Evolutionary conservation across 2,113 vertebrate species (phyloP), one percentile per base, ranked within the genome.

Genomic region (rat (Rattus norvegicus)): DNA sequence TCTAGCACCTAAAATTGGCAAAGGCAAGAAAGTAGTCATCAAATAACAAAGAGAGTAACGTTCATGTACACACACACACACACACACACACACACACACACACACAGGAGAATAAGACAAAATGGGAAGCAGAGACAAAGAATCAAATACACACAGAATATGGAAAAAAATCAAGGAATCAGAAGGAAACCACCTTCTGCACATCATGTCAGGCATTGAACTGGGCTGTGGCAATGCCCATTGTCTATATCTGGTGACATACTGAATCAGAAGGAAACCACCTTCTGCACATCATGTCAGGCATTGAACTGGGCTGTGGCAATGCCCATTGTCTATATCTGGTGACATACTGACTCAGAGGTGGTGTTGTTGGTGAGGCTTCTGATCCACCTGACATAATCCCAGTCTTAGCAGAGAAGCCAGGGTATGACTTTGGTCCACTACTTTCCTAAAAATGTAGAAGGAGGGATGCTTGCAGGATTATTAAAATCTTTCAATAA

Each of bases 401-500:
- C 17, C 47, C 72, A 72, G 63, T 7, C 7, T 22, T 26, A 1
- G 10, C 1, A 1, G 9, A 24, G 10, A 20, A 3, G 9, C 11
- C 0, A 1, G 1, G 3, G 10, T 9, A 4, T 43, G n/a, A 56
- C 91, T 52, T 11, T 72, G 7, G 0, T 47, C 43, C 9, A 17
- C 24, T 9, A 20, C 9, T 43, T 54, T 70, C 19, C 2, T 22
- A 4, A 20, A 24, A 30, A 22, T n/a, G 6, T 0, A 5, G 39
- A 69, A 12, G 11, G 72, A 16, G 28, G 19, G 12, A 33, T 13
- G 28, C 24, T 33, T 19, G 24, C 28, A n/a, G 43, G 22, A 39
- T 20, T 13, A 28, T 10, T 76, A n/a, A 14, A 56, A 43, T 52
- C 24, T 20, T 92, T 49, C 33, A 59, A 6, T 24, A 39, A 43